These are phyloP conservation scores for Caenorhabditis tropicalis DNA, from an alignment of 1,140 invertebrate genomes.

Conservation along the genomic window DNA sequence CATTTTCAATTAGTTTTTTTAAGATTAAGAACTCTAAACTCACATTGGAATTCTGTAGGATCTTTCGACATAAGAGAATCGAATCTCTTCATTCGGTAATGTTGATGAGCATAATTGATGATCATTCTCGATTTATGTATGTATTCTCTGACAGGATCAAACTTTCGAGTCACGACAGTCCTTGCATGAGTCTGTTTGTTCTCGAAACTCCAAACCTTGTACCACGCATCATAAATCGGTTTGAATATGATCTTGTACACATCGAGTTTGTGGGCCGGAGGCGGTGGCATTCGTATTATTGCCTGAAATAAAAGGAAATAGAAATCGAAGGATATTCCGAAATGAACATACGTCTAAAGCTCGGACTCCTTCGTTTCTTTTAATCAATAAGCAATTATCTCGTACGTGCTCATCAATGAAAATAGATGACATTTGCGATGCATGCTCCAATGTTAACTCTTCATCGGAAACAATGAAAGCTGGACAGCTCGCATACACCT, in stretches of 20 bases:
- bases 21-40: background rate
- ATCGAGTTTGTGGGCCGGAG: background rate
- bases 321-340: background rate
- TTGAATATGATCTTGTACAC: constrained; percentile 3
- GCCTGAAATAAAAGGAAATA: background rate
- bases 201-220: background rate
- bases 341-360: background rate
- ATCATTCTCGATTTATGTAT: constrained; percentile 3
- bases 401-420: constrained; percentile 76
- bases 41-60: constrained; percentile 26
- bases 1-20: background rate
- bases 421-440: background rate
- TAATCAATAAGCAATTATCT: constrained; percentile 96
- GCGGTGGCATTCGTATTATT: constrained; percentile 18
- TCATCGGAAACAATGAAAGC: background rate
- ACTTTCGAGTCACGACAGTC: background rate
- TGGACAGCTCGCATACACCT: background rate
- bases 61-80: constrained; percentile 10
- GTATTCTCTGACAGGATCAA: background rate
- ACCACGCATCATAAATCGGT: constrained; percentile 15
- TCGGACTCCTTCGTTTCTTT: constrained; percentile 84
- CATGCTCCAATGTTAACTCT: background rate
- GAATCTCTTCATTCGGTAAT: constrained; percentile 27
- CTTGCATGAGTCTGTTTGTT: background rate
- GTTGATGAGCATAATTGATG: constrained; percentile 9